Evolutionary conservation across 2,888 invertebrate genomes (phyloP), one percentile per base, ranked within the genome.

Genomic region (Dendrolimus houi): DNA sequence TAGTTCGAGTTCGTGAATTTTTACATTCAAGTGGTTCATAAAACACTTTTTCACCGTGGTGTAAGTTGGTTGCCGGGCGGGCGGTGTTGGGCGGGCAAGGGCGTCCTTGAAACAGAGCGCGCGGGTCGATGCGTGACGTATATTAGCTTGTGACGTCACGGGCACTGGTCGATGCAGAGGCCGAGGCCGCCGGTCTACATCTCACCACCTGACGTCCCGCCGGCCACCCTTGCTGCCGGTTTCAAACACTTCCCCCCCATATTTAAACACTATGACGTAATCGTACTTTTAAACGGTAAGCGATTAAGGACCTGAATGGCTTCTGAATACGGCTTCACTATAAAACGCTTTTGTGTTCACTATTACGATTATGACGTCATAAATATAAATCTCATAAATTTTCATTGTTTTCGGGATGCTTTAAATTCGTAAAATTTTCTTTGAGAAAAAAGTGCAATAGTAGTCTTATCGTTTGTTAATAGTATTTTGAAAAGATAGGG

Each of bases 91-190:
- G 69, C 68, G 68, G 69, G 74, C 83, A 85, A 83, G 85, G 83
- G 75, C 86, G 88, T 81, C 89, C 89, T 90, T 90, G 89, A 87
- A 80, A 60, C 70, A 69, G 75, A 72, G 75, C 79, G 79, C 76
- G 74, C 81, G 77, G 81, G 76, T 89, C 89, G 89, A 90, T 89
- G 78, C 58, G 75, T 87, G 88, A 87, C 90, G 89, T 87, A 75
- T 82, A 68, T 61, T 61, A 61, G 65, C 68, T 62, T 60, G 79
- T 84, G 85, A 87, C 89, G 88, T 89, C 88, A 89, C 82, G 72
- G 81, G 83, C 77, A 71, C 62, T 71, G 77, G 59, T 79, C 78
- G 80, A 75, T 77, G 67, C 75, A 71, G 79, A 79, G 79, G 77
- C 80, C 79, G 82, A 76, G 78, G 81, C 72, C 82, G 71, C 69